phyloP scores from a whole-genome alignment of 2,113 vertebrate genomes.

The Fulmarus glacialis region DNA sequence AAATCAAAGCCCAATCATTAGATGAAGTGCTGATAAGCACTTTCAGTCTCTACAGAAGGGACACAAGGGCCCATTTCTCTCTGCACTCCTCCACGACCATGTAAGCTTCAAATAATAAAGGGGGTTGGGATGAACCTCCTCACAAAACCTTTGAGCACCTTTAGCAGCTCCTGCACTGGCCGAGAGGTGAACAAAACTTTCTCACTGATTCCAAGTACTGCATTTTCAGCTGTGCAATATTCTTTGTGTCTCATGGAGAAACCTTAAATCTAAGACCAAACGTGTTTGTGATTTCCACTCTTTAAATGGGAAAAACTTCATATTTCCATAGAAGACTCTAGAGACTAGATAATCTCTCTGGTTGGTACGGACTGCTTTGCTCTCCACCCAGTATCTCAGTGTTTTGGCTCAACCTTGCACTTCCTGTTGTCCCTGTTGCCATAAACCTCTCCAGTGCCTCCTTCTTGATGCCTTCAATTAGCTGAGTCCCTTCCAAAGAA shows the following conservation, averaged over 20 bases:
- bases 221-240: background rate
- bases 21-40: background rate
- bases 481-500: background rate
- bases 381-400: background rate
- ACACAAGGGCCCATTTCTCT: background rate
- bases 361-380: background rate
- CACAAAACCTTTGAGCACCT: background rate
- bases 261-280: background rate
- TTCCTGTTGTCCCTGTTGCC: background rate
- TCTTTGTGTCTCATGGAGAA: background rate
- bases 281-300: background rate
- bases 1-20: background rate
- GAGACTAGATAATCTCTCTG: background rate
- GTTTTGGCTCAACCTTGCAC: background rate
- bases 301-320: background rate
- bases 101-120: background rate
- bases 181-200: background rate
- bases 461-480: background rate
- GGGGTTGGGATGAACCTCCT: background rate
- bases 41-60: background rate
- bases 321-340: background rate
- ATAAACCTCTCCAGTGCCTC: background rate
- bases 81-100: background rate
- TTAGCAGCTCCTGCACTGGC: background rate
- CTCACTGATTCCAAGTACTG: background rate